phyloP scores from a whole-genome alignment of 2,113 vertebrate species.

The Trematocara zebra region DNA sequence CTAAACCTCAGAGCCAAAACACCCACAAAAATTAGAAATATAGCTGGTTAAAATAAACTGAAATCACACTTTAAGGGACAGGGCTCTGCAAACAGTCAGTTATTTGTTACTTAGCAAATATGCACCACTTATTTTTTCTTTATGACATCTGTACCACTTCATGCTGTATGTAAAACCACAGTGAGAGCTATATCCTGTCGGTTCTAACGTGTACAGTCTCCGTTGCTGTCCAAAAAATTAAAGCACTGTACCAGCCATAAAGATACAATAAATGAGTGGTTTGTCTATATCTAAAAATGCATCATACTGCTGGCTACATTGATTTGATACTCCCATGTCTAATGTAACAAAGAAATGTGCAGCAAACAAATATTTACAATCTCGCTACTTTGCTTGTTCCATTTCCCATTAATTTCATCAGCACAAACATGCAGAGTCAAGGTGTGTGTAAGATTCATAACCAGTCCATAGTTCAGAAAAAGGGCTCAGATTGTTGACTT shows the following conservation, averaged over 20 bases:
- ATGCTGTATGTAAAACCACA: background rate
- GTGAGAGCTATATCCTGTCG: background rate
- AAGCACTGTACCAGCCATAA: conserved; percentile 17
- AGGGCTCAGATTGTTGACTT: background rate
- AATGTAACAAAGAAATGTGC: conserved; percentile 1
- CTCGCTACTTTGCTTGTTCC: background rate
- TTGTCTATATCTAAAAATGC: background rate
- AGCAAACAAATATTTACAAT: conserved; percentile 48
- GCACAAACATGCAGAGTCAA: background rate
- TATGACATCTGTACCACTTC: background rate
- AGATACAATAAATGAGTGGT: background rate
- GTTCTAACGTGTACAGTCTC: background rate
- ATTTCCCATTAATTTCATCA: background rate
- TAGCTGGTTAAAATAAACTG: background rate
- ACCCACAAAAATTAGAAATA: background rate
- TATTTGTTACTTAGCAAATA: background rate
- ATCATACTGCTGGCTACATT: background rate
- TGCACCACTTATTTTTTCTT: background rate
- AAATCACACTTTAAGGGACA: background rate
- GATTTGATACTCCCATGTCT: background rate
- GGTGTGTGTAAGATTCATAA: background rate
- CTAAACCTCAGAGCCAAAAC: background rate
- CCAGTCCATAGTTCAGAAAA: background rate
- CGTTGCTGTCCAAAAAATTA: background rate
- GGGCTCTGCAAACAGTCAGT: background rate